phyloP scores from a whole-genome alignment of 2,113 vertebrate species.

The Rhea americana region DNA sequence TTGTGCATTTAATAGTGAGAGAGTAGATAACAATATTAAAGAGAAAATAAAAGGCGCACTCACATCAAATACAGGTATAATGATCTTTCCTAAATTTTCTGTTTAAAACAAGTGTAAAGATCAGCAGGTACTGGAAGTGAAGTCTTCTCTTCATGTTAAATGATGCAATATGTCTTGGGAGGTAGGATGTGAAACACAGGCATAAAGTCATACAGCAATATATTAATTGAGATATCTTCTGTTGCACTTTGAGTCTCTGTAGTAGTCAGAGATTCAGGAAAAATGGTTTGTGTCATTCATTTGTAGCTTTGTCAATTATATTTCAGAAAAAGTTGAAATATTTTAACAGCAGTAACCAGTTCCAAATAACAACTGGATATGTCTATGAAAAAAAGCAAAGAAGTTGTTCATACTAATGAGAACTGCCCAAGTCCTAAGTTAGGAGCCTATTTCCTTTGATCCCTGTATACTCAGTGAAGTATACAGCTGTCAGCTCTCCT shows the following conservation, averaged over 20 bases:
- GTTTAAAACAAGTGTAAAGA: neutral
- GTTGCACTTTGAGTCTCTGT: constrained; percentile 65
- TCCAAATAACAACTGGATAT: neutral
- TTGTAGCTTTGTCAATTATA: constrained; percentile 59
- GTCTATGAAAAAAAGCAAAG: neutral
- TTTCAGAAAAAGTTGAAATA: constrained; percentile 54
- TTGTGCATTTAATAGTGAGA: neutral
- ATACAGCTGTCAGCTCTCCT: neutral
- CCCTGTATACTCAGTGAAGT: neutral
- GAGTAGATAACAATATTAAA: neutral
- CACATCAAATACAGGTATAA: neutral
- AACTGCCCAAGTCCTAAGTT: neutral
- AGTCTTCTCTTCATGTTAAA: constrained; percentile 45
- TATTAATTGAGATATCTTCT: constrained; percentile 81
- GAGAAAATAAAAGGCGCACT: neutral
- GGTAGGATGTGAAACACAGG: constrained; percentile 69
- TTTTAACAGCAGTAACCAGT: constrained; percentile 53
- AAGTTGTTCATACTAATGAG: neutral
- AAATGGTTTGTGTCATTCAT: constrained; percentile 76
- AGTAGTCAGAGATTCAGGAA: constrained; percentile 58
- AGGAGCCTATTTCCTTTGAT: neutral
- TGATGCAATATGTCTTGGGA: constrained; percentile 72
- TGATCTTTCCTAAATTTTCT: neutral
- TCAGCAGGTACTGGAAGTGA: neutral
- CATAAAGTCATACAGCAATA: constrained; percentile 76